These are phyloP conservation scores for Pangasius djambal DNA, from an alignment of 2,797 vertebrate species.

Conservation along the genomic window DNA sequence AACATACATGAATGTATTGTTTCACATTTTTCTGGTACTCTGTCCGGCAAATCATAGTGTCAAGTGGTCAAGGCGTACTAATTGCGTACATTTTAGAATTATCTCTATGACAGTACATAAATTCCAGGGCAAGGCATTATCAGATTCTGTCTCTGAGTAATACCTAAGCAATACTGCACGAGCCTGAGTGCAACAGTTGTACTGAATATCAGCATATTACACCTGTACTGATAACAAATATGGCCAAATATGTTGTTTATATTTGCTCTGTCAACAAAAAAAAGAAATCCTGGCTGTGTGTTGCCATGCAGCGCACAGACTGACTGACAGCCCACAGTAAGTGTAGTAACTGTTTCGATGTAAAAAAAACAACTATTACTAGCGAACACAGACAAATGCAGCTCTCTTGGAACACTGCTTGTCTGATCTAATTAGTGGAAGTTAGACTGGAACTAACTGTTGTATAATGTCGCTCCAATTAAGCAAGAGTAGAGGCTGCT, in stretches of 20 bases:
- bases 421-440: no score
- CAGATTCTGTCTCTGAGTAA: not conserved
- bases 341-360: not conserved
- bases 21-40: not conserved
- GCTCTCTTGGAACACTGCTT: not conserved
- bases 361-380: not conserved
- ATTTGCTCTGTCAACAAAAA: not conserved
- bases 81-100: not conserved
- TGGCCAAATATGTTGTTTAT: not conserved
- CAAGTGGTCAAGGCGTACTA: not conserved
- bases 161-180: not conserved
- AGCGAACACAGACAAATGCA: not conserved
- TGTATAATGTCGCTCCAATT: not conserved
- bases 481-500: not conserved
- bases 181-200: not conserved
- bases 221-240: not conserved
- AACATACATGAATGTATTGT: not conserved
- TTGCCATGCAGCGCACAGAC: not conserved
- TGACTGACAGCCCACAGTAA: not conserved
- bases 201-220: no score
- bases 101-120: not conserved
- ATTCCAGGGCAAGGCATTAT: not conserved
- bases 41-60: not conserved
- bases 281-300: not conserved
- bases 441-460: no score